These are phyloP conservation scores for Ephestia elutella DNA, from an alignment of 1,140 invertebrate species.

Conservation along the genomic window DNA sequence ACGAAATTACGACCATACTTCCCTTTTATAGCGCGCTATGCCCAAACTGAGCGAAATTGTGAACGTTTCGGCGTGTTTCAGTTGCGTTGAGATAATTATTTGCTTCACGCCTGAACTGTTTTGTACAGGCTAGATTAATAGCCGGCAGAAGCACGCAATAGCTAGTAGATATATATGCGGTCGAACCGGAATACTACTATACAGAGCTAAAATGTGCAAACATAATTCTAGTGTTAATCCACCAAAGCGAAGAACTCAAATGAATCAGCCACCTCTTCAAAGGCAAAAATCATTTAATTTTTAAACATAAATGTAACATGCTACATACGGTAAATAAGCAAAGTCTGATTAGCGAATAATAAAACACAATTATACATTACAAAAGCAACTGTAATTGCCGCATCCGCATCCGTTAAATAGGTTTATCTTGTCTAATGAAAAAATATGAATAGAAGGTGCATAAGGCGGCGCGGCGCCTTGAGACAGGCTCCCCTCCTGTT, in stretches of 20 bases:
- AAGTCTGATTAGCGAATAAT: no score
- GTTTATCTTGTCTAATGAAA: neutral
- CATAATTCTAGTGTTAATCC: no score
- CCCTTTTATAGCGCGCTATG: neutral
- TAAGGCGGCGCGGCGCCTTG: conserved; percentile 33
- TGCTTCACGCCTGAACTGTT: neutral
- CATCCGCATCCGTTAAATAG: no score
- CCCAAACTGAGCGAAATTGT: neutral
- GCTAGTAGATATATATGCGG: neutral
- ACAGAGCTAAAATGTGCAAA: neutral
- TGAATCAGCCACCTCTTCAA: no score
- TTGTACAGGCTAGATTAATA: conserved; percentile 1
- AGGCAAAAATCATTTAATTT: no score
- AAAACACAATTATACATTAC: no score
- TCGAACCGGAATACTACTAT: neutral
- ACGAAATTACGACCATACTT: conserved; percentile 17
- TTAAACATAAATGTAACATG: no score
- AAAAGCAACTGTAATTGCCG: no score
- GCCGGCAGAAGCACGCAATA: neutral
- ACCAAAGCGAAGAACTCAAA: no score
- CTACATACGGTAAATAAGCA: no score
- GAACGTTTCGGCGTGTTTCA: conserved; percentile 1
- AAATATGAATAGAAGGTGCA: neutral
- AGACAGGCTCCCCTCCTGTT: conserved; percentile 24
- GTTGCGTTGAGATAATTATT: conserved; percentile 4